Percentiles rank a stretch among this genome's conserved stretches.
phyloP scores from a whole-genome alignment of 2,113 vertebrate species.

The Oxyruncus cristatus region DNA sequence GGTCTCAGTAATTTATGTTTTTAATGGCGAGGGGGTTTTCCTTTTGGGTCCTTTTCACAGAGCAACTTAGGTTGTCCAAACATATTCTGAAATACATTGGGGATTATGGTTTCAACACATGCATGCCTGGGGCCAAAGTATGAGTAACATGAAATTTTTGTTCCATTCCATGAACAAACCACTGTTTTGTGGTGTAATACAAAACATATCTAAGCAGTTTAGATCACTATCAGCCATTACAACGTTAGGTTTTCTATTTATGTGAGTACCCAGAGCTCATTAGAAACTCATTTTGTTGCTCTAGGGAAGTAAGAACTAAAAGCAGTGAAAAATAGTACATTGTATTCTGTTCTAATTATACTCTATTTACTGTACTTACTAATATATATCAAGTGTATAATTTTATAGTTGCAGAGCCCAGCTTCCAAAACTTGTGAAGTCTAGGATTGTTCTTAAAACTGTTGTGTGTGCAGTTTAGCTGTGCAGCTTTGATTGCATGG shows the following conservation, averaged over 20 bases:
- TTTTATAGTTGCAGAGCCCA: conserved; percentile 51
- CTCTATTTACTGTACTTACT: conserved; percentile 66
- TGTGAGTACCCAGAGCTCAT: conserved; percentile 77
- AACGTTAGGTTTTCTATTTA: conserved; percentile 75
- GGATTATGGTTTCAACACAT: conserved; percentile 80
- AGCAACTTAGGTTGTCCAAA: conserved; percentile 75
- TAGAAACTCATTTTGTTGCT: conserved; percentile 73
- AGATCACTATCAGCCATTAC: conserved; percentile 78
- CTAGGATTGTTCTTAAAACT: not conserved
- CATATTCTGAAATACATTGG: conserved; percentile 72
- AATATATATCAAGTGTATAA: conserved; percentile 67
- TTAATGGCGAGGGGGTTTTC: conserved; percentile 73
- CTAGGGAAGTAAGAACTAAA: conserved; percentile 70
- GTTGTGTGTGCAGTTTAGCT: not conserved
- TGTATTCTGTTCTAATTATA: conserved; percentile 73
- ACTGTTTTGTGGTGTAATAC: conserved; percentile 78
- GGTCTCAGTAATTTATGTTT: conserved; percentile 74
- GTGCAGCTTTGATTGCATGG: not conserved
- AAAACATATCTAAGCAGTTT: conserved; percentile 77
- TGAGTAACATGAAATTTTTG: conserved; percentile 80
- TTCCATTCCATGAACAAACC: conserved; percentile 81
- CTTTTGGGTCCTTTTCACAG: conserved; percentile 76
- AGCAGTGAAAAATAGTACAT: conserved; percentile 58
- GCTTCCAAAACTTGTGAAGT: conserved; percentile 35
- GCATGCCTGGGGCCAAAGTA: conserved; percentile 78